These are phyloP conservation scores for Ceratina calcarata DNA, from an alignment of 1,140 invertebrate genomes.

Conservation along the genomic window DNA sequence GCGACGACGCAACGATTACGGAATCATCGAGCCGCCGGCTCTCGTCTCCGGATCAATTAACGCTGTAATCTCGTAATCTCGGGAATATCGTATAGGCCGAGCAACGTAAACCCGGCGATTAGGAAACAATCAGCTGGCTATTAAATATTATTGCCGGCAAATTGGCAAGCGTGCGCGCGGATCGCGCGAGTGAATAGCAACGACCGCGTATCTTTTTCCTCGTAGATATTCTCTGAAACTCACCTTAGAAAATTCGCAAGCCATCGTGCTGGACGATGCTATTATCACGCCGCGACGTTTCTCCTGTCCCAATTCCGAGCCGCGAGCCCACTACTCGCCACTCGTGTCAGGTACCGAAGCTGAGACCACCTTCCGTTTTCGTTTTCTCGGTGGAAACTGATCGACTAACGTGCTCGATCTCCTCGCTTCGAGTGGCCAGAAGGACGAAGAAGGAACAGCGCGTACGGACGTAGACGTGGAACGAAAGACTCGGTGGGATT, in stretches of 20 bases:
- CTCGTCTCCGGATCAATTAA: conserved; percentile 8
- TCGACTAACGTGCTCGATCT: neutral
- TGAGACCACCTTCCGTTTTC: neutral
- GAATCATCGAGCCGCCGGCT: neutral
- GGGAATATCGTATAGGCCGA: neutral
- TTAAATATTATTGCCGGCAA: conserved; percentile 10
- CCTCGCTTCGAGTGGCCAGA: neutral
- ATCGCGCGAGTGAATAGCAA: conserved; percentile 24
- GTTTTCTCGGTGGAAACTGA: neutral
- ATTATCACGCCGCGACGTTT: conserved; percentile 64
- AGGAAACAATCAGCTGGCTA: conserved; percentile 31
- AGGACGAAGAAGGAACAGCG: neutral
- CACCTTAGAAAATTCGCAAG: conserved; percentile 70
- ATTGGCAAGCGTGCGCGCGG: conserved; percentile 6
- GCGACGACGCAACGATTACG: neutral
- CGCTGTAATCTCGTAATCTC: conserved; percentile 5
- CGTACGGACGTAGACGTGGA: conserved; percentile 1
- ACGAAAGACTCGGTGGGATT: conserved; percentile 37
- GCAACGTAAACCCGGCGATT: neutral
- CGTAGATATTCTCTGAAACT: conserved; percentile 41
- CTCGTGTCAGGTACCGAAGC: conserved; percentile 1
- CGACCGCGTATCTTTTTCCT: neutral
- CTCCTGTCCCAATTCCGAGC: conserved; percentile 37
- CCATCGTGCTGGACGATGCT: conserved; percentile 70
- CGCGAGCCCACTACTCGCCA: conserved; percentile 17